Conservation (phyloP, 2,888 invertebrate species). For the Hirtodrosophila duncani region DNA sequence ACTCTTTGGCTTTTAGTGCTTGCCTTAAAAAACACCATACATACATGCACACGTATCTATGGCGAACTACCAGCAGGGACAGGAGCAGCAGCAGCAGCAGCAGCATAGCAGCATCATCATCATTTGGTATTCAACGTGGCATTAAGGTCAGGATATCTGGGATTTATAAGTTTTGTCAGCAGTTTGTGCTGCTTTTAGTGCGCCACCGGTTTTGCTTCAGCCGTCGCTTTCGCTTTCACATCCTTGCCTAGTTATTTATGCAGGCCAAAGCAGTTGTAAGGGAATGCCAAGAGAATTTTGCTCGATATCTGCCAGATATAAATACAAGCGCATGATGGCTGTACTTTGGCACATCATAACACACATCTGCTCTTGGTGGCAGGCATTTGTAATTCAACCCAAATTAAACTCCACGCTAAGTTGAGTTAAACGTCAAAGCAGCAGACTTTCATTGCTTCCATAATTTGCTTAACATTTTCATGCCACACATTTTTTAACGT, state of each 20-base stretch:
- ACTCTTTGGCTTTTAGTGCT: constrained; percentile 46
- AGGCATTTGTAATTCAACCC: constrained; percentile 45
- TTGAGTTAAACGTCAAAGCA: constrained; percentile 1
- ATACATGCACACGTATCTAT: constrained; percentile 19
- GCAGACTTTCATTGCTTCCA: not conserved
- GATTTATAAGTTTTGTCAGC: constrained; percentile 74
- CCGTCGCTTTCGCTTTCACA: constrained; percentile 36
- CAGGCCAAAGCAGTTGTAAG: constrained; percentile 43
- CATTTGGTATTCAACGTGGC: constrained; percentile 72
- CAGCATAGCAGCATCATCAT: constrained; percentile 42
- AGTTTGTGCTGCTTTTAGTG: constrained; percentile 37
- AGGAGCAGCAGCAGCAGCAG: constrained; percentile 1
- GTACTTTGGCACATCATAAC: constrained; percentile 64
- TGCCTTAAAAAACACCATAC: constrained; percentile 9
- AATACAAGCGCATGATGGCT: constrained; percentile 9
- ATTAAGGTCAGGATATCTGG: constrained; percentile 75
- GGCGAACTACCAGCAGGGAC: no score
- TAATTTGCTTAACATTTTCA: constrained; percentile 19
- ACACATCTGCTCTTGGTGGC: constrained; percentile 38
- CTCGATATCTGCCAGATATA: not conserved
- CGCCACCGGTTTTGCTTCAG: no score
- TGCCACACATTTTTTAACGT: constrained; percentile 21
- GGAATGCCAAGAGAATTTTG: constrained; percentile 3
- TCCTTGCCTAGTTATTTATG: constrained; percentile 53
- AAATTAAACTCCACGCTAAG: constrained; percentile 39